phyloP scores from a whole-genome alignment of 2,113 vertebrate genomes.

The Capreolus pygargus region DNA sequence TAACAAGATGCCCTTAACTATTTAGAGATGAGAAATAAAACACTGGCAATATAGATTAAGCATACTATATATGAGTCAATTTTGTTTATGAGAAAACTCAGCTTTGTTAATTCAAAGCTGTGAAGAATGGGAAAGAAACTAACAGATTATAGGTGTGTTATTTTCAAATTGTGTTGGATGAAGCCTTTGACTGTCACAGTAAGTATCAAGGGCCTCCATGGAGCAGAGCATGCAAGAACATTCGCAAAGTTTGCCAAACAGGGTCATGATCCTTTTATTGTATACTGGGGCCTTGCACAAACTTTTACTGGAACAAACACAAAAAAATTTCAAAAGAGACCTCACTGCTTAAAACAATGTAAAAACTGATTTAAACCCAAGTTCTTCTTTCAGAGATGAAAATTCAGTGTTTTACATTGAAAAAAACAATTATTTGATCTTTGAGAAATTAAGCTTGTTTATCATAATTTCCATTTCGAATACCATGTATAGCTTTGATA shows the following conservation, averaged over 20 bases:
- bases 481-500: background rate
- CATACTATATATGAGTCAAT: background rate
- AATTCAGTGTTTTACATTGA: background rate
- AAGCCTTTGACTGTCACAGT: background rate
- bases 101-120: background rate
- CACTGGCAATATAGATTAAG: background rate
- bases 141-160: background rate
- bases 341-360: background rate
- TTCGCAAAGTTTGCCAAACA: background rate
- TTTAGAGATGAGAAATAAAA: background rate
- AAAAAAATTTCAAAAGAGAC: background rate
- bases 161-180: background rate
- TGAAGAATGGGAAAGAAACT: background rate
- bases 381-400: background rate
- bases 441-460: background rate
- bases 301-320: background rate
- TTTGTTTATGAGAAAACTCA: background rate
- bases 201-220: background rate
- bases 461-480: background rate
- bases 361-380: background rate
- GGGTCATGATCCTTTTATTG: background rate
- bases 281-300: background rate
- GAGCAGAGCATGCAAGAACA: accelerated
- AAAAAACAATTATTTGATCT: background rate
- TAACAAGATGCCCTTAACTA: background rate